These are phyloP conservation scores for Anguilla rostrata DNA, from an alignment of 2,113 vertebrate species.

Conservation along the genomic window DNA sequence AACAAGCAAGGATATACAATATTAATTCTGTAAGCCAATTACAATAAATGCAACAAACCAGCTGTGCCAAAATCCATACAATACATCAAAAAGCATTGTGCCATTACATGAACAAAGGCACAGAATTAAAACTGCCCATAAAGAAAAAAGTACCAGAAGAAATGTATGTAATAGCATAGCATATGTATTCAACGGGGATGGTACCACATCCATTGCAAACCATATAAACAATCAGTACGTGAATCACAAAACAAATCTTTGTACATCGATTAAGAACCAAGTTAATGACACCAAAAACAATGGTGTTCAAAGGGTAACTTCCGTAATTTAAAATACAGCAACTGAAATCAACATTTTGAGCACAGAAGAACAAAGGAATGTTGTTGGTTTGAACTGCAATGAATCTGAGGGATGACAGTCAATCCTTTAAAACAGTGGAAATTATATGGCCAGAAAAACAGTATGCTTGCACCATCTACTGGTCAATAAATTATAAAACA, in stretches of 20 bases:
- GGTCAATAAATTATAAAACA: background rate
- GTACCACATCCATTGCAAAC: background rate
- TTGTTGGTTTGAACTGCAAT: background rate
- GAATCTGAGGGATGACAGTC: background rate
- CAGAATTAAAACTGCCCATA: background rate
- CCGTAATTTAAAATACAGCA: background rate
- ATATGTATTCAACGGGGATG: background rate
- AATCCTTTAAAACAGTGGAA: background rate
- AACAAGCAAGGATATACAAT: background rate
- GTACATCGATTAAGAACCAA: background rate
- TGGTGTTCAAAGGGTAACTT: background rate
- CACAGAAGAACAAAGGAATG: conserved; percentile 17
- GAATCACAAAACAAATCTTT: background rate
- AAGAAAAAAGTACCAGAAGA: background rate
- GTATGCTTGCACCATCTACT: conserved; percentile 23
- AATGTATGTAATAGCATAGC: background rate
- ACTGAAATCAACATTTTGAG: background rate
- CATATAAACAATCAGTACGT: background rate
- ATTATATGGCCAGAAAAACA: background rate
- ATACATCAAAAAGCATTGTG: background rate
- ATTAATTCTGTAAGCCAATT: background rate
- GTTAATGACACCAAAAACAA: background rate
- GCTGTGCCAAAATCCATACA: background rate
- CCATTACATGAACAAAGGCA: background rate
- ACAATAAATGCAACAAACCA: background rate